Conservation (phyloP, 2,888 invertebrate species). For the Leucophora obtusa region DNA sequence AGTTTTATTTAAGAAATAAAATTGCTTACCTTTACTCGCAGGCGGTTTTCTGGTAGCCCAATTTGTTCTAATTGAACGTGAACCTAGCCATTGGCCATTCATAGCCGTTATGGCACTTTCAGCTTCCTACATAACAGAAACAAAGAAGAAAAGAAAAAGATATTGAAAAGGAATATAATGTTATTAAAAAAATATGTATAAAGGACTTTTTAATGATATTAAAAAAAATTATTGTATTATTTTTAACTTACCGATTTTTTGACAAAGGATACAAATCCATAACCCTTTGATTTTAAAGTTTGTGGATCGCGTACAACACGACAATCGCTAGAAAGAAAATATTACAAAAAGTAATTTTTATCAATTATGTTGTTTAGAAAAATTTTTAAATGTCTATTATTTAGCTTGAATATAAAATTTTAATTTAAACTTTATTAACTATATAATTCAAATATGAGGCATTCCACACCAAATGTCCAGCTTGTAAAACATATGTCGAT, state of each 20-base stretch:
- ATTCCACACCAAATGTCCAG: too few species aligned
- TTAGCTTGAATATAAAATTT: too few species aligned
- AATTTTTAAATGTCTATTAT: not conserved
- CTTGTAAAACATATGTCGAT: too few species aligned
- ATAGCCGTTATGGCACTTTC: slow-evolving; percentile 98
- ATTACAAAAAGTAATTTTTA: slow-evolving; percentile 7
- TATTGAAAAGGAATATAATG: not conserved
- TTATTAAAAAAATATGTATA: not conserved
- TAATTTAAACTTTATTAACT: too few species aligned
- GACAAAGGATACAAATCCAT: slow-evolving; percentile 99
- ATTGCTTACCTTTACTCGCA: slow-evolving; percentile 88
- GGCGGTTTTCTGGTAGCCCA: slow-evolving; percentile 99
- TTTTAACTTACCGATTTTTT: slow-evolving; percentile 92
- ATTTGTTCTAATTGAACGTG: slow-evolving; percentile 98
- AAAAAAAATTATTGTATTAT: not conserved
- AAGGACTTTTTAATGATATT: not conserved
- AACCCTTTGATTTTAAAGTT: slow-evolving; percentile 99
- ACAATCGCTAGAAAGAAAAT: slow-evolving; percentile 87
- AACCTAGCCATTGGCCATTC: slow-evolving; percentile 99
- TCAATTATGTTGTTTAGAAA: not conserved
- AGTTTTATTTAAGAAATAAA: not conserved
- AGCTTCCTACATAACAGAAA: slow-evolving; percentile 89
- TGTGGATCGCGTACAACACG: slow-evolving; percentile 99
- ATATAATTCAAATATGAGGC: too few species aligned
- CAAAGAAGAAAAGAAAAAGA: not conserved